A percentile compares a stretch with the other conserved stretches of the same genome.
phyloP scores from a whole-genome alignment of 2,888 invertebrate species.

The Aphodius granarius region DNA sequence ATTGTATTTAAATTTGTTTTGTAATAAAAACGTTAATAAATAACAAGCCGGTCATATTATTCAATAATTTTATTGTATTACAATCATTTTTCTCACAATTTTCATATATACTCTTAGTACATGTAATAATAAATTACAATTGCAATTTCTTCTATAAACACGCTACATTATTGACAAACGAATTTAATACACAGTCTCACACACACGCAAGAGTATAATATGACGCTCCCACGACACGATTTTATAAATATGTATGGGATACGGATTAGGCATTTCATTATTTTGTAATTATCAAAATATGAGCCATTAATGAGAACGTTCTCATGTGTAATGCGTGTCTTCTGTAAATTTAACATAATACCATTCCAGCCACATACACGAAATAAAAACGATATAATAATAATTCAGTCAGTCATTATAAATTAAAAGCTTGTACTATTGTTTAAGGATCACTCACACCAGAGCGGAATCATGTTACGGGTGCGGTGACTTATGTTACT shows the following conservation, averaged over 20 bases:
- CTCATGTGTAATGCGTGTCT: conserved; percentile 11
- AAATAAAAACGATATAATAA: neutral
- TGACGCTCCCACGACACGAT: conserved; percentile 5
- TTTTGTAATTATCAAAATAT: conserved; percentile 9
- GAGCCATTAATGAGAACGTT: conserved; percentile 6
- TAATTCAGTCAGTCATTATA: neutral
- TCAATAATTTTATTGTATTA: neutral
- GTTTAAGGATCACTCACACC: neutral
- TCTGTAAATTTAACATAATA: conserved; percentile 2
- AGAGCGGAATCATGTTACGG: neutral
- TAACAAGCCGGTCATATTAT: neutral
- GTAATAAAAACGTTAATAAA: neutral
- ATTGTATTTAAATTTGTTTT: neutral
- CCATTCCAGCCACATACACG: neutral
- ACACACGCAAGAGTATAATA: neutral
- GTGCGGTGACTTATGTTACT: no score
- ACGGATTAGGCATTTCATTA: neutral
- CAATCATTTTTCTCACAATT: neutral
- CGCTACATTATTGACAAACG: neutral
- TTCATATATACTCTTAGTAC: neutral
- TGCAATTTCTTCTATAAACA: neutral
- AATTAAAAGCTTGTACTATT: neutral
- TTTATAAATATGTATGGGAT: conserved; percentile 11
- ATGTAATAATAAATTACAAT: neutral
- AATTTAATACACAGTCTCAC: neutral